Percentiles rank a stretch among this genome's conserved stretches.
Conservation (phyloP, 2,113 vertebrate genomes). For the Monarcha castaneiventris region DNA sequence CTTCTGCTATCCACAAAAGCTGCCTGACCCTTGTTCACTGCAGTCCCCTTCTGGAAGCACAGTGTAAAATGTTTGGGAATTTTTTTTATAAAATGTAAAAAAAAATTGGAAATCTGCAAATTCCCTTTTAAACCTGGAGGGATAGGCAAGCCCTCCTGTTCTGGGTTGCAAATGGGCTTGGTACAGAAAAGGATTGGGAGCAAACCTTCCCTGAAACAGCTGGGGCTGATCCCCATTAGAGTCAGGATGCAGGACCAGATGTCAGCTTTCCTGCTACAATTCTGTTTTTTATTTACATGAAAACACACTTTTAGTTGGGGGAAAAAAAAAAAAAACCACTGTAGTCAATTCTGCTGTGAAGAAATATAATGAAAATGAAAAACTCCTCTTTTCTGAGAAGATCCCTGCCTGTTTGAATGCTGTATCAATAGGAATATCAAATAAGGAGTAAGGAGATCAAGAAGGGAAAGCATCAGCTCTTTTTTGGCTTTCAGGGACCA, state of each 20-base stretch:
- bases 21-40: not conserved
- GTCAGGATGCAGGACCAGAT: not conserved
- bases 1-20: not conserved
- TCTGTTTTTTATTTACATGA: not conserved
- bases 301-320: not conserved
- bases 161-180: not conserved
- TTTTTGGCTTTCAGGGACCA: not conserved
- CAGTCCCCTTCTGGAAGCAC: not conserved
- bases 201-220: not conserved
- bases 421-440: not conserved
- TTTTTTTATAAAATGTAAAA: not conserved
- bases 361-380: not conserved
- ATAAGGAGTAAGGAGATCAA: not conserved
- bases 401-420: not conserved
- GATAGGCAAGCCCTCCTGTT: not conserved
- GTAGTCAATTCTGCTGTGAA: not conserved
- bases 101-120: not conserved
- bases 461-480: not conserved
- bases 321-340: rapidly evolving
- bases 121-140: not conserved
- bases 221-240: not conserved
- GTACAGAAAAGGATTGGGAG: not conserved
- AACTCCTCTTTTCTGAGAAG: not conserved
- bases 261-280: not conserved
- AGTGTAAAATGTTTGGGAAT: not conserved